Conservation (phyloP, 2,113 vertebrate species). For the Prunella himalayana region DNA sequence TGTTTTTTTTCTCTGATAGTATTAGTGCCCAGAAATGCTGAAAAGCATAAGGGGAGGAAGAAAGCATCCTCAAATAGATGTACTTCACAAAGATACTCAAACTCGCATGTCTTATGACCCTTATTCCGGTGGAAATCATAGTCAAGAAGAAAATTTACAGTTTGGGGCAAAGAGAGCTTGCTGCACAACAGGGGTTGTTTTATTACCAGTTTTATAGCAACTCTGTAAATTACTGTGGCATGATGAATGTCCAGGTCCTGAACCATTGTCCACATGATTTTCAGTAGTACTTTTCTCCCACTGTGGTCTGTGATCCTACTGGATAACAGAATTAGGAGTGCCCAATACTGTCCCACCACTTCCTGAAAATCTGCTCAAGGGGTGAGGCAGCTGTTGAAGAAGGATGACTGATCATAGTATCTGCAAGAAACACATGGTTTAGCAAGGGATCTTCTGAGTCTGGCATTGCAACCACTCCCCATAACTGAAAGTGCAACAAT, state of each 20-base stretch:
- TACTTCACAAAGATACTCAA: background rate
- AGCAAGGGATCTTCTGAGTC: background rate
- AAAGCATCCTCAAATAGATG: background rate
- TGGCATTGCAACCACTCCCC: background rate
- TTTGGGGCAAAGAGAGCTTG: background rate
- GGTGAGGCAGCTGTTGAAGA: background rate
- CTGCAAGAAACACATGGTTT: background rate
- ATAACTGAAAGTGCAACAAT: background rate
- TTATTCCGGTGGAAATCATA: background rate
- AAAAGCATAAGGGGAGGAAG: background rate
- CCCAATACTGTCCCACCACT: background rate
- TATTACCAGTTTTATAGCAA: background rate
- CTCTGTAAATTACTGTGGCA: background rate
- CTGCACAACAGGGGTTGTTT: background rate
- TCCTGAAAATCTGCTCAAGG: background rate
- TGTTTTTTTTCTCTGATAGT: background rate
- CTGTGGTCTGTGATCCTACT: background rate
- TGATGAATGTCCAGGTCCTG: background rate
- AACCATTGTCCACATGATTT: background rate
- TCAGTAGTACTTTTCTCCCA: background rate
- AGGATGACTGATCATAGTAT: background rate
- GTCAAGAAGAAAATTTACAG: background rate
- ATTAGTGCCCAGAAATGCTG: background rate
- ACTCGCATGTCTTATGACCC: background rate
- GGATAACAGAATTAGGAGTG: background rate